A percentile compares a stretch with the other conserved stretches of the same genome.
Evolutionary conservation across 2,113 vertebrate genomes (phyloP).

Genomic region (Lepus americanus): DNA sequence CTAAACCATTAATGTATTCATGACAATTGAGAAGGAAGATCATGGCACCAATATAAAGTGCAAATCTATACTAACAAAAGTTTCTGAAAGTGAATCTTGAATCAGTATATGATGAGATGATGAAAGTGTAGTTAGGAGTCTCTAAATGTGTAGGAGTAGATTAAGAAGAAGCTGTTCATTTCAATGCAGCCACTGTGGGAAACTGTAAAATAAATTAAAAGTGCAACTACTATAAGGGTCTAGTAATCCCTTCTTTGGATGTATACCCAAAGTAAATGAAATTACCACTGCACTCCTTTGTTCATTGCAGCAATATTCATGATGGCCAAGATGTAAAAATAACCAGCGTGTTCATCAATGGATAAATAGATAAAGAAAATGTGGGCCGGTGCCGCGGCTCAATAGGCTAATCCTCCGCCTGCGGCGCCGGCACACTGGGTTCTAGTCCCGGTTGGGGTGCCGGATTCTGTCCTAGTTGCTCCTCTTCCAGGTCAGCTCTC

Average conservation of each 20-base stretch:
- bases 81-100: constrained; percentile 1
- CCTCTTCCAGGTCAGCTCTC: too few relatives aligned
- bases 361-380: too few relatives aligned
- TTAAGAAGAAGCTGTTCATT: not conserved
- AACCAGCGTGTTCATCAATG: too few relatives aligned
- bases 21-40: not conserved
- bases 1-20: not conserved
- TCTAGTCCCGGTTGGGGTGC: too few relatives aligned
- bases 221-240: not conserved
- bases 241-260: not conserved
- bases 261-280: too few relatives aligned
- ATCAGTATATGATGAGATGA: not conserved
- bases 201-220: not conserved
- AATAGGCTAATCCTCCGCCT: too few relatives aligned
- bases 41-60: not conserved
- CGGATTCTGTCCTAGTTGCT: too few relatives aligned
- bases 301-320: too few relatives aligned
- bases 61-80: not conserved
- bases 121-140: not conserved
- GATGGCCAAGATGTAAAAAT: too few relatives aligned
- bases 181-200: not conserved
- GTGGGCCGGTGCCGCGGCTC: too few relatives aligned
- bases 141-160: not conserved
- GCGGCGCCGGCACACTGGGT: too few relatives aligned
- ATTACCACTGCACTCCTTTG: too few relatives aligned